Conservation (phyloP, 1,140 invertebrate genomes). For the Camponotus vicinus region DNA sequence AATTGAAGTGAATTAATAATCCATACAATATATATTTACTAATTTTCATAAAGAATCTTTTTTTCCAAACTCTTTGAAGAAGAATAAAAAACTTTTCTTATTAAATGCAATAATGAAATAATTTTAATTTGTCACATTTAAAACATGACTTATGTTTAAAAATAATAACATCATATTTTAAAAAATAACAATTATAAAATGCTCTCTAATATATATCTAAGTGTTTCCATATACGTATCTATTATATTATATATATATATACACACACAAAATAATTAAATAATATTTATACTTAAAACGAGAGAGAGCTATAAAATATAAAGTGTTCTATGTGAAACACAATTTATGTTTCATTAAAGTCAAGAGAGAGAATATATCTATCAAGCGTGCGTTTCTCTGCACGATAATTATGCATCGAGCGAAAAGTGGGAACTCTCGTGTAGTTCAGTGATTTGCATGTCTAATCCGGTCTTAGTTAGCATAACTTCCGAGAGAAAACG, state of each 20-base stretch:
- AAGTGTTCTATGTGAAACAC: background rate
- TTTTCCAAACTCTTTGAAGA: conserved; percentile 5
- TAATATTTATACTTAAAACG: background rate
- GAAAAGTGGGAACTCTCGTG: conserved; percentile 25
- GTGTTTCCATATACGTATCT: background rate
- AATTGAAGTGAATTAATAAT: background rate
- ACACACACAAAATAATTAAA: background rate
- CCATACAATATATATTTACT: background rate
- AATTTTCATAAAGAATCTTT: conserved; percentile 17
- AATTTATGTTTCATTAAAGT: conserved; percentile 22
- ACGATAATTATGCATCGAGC: conserved; percentile 61
- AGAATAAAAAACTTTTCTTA: conserved; percentile 24
- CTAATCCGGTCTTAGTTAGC: conserved; percentile 29
- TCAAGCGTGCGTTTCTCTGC: background rate
- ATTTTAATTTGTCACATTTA: background rate
- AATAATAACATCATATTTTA: background rate
- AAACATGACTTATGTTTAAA: background rate
- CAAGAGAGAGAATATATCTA: background rate
- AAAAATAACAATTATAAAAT: background rate
- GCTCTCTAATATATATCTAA: background rate
- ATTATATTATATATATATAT: background rate
- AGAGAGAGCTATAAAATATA: background rate
- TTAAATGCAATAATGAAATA: background rate
- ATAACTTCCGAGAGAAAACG: conserved; percentile 38
- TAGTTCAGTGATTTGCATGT: conserved; percentile 63